phyloP scores from a whole-genome alignment of 1,140 invertebrate species.

The Helicoverpa zea region DNA sequence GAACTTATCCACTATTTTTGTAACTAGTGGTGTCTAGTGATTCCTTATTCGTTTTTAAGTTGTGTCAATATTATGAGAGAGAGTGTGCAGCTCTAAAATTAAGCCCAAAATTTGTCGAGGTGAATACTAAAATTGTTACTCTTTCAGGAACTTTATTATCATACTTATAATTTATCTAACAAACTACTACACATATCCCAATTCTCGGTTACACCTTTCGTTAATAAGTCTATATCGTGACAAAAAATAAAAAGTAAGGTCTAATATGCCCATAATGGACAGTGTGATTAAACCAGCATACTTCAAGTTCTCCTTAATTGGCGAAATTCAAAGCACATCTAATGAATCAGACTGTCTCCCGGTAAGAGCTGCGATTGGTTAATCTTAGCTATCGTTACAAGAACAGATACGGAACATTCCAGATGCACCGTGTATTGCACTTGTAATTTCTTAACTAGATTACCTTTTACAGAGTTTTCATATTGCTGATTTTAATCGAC shows the following conservation, averaged over 20 bases:
- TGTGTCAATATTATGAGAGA: too few species aligned
- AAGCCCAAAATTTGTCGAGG: not conserved
- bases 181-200: too few species aligned
- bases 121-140: not conserved
- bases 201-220: too few species aligned
- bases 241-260: too few species aligned
- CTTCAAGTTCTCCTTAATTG: not conserved
- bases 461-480: constrained; percentile 6
- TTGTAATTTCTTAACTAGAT: constrained; percentile 3
- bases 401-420: constrained; percentile 13
- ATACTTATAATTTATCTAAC: too few species aligned
- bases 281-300: too few species aligned
- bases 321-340: constrained; percentile 1
- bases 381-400: constrained; percentile 1
- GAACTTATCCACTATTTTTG: not conserved
- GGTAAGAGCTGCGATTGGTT: constrained; percentile 1
- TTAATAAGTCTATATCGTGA: too few species aligned
- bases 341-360: not conserved
- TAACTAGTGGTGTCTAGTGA: too few species aligned
- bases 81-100: not conserved
- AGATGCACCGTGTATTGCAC: not conserved
- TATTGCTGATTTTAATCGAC: not conserved
- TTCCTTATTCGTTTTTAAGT: not conserved
- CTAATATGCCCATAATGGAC: too few species aligned
- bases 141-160: too few species aligned